Evolutionary conservation across 2,113 vertebrate species (phyloP).

Genomic region (Leucoraja erinaceus): DNA sequence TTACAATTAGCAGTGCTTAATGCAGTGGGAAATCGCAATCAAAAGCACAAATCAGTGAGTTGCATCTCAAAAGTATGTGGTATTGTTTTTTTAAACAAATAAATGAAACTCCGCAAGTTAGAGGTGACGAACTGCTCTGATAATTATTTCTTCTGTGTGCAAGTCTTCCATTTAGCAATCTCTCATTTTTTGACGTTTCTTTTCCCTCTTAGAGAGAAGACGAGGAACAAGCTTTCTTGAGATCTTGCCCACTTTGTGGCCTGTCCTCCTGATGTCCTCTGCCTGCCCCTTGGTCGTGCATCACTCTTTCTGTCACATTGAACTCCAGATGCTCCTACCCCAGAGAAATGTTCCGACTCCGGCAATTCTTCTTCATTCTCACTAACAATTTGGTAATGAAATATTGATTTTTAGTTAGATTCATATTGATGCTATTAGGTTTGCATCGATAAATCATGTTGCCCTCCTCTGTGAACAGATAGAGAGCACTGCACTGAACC

Average conservation of each 20-base stretch:
- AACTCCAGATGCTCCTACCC: constrained; percentile 99
- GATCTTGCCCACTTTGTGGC: constrained; percentile 72
- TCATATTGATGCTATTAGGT: constrained; percentile 99
- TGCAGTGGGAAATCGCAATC: not conserved
- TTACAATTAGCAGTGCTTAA: not conserved
- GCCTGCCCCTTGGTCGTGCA: constrained; percentile 83
- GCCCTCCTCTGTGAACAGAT: constrained; percentile 83
- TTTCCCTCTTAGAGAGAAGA: constrained; percentile 40
- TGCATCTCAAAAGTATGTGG: not conserved
- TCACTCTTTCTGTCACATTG: constrained; percentile 98
- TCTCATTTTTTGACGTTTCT: not conserved
- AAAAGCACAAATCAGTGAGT: not conserved
- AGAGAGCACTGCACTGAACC: constrained; percentile 76
- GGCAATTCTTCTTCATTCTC: constrained; percentile 98
- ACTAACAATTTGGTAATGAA: constrained; percentile 99
- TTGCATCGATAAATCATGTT: constrained; percentile 99
- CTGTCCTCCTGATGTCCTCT: constrained; percentile 94
- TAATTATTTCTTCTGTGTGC: constrained; percentile 1
- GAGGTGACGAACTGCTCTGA: not conserved
- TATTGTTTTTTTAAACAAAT: not conserved
- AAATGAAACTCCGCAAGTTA: not conserved
- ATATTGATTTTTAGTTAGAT: constrained; percentile 99
- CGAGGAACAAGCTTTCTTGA: constrained; percentile 49
- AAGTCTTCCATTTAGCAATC: not conserved
- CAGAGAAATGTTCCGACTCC: constrained; percentile 83